These are phyloP conservation scores for Cololabis saira DNA, from an alignment of 2,113 vertebrate genomes.

Conservation along the genomic window DNA sequence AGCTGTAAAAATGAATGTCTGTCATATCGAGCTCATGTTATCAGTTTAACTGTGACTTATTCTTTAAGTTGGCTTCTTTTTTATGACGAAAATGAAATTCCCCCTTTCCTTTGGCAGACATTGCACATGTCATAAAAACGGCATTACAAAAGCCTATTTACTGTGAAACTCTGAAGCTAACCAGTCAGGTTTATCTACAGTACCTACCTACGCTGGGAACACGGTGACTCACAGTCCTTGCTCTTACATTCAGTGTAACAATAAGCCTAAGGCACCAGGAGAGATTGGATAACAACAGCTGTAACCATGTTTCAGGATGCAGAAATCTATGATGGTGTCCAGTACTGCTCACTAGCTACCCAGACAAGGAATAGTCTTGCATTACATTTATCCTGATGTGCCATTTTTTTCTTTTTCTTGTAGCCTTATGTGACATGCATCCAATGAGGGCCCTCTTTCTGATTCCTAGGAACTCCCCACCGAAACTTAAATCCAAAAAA, in stretches of 20 bases:
- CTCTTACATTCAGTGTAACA: conserved; percentile 66
- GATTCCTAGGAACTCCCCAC: conserved; percentile 91
- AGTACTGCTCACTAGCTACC: conserved; percentile 44
- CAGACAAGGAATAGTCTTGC: conserved; percentile 22
- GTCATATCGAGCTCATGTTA: not conserved
- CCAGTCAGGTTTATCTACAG: conserved; percentile 73
- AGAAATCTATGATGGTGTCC: conserved; percentile 38
- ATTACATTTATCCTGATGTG: conserved; percentile 4
- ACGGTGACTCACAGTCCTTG: conserved; percentile 72
- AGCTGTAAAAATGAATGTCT: not conserved
- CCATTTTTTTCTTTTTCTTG: conserved; percentile 27
- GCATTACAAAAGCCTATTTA: conserved; percentile 53
- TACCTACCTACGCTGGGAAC: conserved; percentile 74
- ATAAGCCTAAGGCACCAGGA: conserved; percentile 62
- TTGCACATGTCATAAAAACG: conserved; percentile 39
- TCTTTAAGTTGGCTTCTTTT: not conserved
- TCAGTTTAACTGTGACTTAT: conserved; percentile 1
- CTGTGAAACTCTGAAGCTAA: conserved; percentile 65
- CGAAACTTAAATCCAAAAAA: conserved; percentile 93
- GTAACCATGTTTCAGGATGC: conserved; percentile 59
- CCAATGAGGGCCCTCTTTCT: conserved; percentile 94
- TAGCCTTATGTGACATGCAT: conserved; percentile 93
- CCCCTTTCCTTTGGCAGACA: conserved; percentile 21
- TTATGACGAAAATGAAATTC: conserved; percentile 1
- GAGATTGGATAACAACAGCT: conserved; percentile 71